Evolutionary conservation across 2,888 invertebrate species (phyloP), one percentile per base, ranked within the genome.

Genomic region (Galeopsomyia nigrocyanea): DNA sequence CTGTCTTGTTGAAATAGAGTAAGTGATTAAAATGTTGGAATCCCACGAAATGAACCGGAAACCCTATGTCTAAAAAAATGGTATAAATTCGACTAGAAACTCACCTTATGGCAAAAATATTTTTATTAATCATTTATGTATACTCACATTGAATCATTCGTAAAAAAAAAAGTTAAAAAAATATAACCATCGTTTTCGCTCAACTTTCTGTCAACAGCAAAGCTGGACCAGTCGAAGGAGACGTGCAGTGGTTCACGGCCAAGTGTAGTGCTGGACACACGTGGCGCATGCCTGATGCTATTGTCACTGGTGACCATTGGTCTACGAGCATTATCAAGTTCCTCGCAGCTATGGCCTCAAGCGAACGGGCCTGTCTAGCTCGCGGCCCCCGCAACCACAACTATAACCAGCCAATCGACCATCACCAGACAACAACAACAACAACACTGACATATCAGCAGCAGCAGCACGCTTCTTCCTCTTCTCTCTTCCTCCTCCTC

Each of bases 171-270:
- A 19, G 6, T n/a, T n/a, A n/a, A n/a, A n/a, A n/a, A n/a, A n/a
- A n/a, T n/a, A n/a, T n/a, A n/a, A n/a, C n/a, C n/a, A n/a, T n/a
- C n/a, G n/a, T n/a, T n/a, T n/a, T n/a, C n/a, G n/a, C n/a, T n/a
- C n/a, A 17, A 53, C n/a, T 53, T 1, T 19, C 5, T 67, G 39
- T 39, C 85, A 84, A 0, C 81, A 86, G 86, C 86, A 10, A 84
- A 85, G 79, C 74, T 84, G 77, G 85, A 86, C 17, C 79, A 82
- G 74, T 78, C 84, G 57, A 83, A 84, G 76, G 82, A 83, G 55
- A 81, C 83, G 46, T 85, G 86, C 80, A 84, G 82, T 77, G 82
- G 84, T 46, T 78, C 80, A 55, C 74, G 74, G 71, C 68, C 78
- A 26, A 71, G 69, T 22, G 51, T 73, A 10, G 71, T 72, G 47